Conservation (phyloP, 35 echinoderm and acorn worm genomes). For the Lytechinus pictus region DNA sequence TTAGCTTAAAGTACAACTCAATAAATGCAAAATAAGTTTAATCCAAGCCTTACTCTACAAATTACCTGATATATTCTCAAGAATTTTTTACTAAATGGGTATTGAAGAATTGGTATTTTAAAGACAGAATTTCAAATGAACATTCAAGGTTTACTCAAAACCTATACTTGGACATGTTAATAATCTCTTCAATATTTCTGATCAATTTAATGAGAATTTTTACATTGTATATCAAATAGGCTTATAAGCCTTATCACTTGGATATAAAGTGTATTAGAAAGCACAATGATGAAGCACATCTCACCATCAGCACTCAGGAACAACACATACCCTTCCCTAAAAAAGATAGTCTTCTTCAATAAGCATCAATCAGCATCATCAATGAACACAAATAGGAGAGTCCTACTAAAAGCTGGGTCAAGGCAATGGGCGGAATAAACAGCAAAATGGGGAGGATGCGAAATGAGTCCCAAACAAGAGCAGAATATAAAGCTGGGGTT, state of each 20-base stretch:
- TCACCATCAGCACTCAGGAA: not conserved
- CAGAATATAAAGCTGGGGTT: not conserved
- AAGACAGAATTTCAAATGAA: not conserved
- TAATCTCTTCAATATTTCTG: not conserved
- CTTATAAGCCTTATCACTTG: not conserved
- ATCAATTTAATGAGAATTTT: not conserved
- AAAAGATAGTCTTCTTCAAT: conserved; percentile 4
- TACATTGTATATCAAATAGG: no score
- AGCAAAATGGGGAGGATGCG: conserved; percentile 20
- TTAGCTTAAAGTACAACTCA: not conserved
- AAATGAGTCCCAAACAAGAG: not conserved
- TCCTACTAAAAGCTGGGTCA: conserved; percentile 42
- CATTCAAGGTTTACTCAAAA: not conserved
- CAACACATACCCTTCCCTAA: conserved; percentile 11
- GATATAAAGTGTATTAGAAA: not conserved
- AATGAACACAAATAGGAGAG: conserved; percentile 34
- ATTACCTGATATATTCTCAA: not conserved
- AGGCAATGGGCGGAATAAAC: not conserved
- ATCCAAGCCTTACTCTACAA: not conserved
- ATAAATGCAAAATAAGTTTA: not conserved
- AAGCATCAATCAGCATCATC: conserved; percentile 9
- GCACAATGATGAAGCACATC: not conserved
- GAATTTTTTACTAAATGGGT: not conserved
- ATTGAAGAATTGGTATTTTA: not conserved
- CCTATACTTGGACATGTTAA: not conserved